Evolutionary conservation across 2,888 invertebrate genomes (phyloP).

Genomic region (Synergus gifuensis): DNA sequence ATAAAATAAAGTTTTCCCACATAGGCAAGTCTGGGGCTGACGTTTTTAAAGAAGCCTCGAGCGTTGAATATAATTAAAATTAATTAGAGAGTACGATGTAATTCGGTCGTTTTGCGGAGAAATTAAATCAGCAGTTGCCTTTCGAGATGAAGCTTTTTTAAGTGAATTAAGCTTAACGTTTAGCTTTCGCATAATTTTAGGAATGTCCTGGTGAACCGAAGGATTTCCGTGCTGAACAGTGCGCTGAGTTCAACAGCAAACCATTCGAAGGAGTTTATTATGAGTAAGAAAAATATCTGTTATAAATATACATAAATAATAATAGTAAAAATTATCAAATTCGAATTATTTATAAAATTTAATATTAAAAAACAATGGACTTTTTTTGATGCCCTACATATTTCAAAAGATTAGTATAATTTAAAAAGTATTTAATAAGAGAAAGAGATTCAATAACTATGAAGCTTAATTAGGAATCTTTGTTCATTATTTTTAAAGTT

Average conservation of each 20-base stretch:
- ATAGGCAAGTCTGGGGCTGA: background rate
- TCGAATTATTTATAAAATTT: constrained; percentile 8
- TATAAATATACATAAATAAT: background rate
- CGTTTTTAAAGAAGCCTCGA: background rate
- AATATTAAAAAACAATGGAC: too few relatives aligned
- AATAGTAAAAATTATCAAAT: constrained; percentile 26
- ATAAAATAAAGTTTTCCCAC: background rate
- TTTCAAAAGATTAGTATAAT: too few relatives aligned
- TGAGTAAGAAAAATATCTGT: constrained; percentile 81
- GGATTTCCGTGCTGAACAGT: constrained; percentile 95
- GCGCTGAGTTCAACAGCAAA: constrained; percentile 89
- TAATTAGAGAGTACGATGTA: background rate
- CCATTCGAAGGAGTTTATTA: constrained; percentile 91
- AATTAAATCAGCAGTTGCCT: constrained; percentile 10
- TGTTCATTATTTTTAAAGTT: background rate
- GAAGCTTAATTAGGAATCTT: background rate
- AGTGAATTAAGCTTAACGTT: constrained; percentile 21
- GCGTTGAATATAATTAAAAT: constrained; percentile 24
- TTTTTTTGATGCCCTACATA: too few relatives aligned
- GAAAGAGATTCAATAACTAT: too few relatives aligned
- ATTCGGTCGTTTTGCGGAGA: background rate
- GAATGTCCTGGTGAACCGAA: constrained; percentile 88
- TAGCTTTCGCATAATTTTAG: constrained; percentile 73
- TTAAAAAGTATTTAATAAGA: too few relatives aligned
- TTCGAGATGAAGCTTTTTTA: background rate